Evolutionary conservation across 2,113 vertebrate genomes (phyloP), one percentile per base, ranked within the genome.

Genomic region (Actinemys pallida): DNA sequence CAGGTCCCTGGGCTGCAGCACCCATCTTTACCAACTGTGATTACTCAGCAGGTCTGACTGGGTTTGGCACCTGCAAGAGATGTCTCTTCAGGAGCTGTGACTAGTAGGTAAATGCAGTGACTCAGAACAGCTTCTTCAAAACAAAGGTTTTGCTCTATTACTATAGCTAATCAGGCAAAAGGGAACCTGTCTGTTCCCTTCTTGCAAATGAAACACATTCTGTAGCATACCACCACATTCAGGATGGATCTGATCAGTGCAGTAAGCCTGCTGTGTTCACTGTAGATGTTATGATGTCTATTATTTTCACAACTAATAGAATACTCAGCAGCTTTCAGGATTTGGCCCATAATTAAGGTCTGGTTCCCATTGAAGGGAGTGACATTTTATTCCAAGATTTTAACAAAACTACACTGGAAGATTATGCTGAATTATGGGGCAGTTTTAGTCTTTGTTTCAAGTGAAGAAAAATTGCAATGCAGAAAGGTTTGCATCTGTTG

Each of bases 221-320:
- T 94, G 39, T 6, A 1, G 83, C 65, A 35, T 65, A 75, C 91
- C 88, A 92, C 85, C 85, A 81, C 79, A 49, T 88, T 87, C 83
- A 76, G 50, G 54, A 82, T 69, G 80, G 89, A 89, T 76, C 57
- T 86, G 85, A 93, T 90, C 91, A 76, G 79, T 92, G 82, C 93
- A 93, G 93, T 93, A 91, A 80, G 87, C 92, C 96, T 91, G 87
- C 54, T 76, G 65, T 86, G 65, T 93, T 95, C 83, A 81, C n/a
- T 94, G 79, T 54, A 59, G 81, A 29, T 85, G 47, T 79, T 95
- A 85, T 6, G 20, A 29, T 25, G 95, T 87, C 39, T 31, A 81
- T 92, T 96, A 90, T 95, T 91, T 94, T 91, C 85, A 83, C 50
- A 75, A 75, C 54, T 82, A 93, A 86, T 47, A 20, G 25, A 93